Evolutionary conservation across 1,140 invertebrate species (phyloP).

Genomic region (Zaprionus tsacasi): DNA sequence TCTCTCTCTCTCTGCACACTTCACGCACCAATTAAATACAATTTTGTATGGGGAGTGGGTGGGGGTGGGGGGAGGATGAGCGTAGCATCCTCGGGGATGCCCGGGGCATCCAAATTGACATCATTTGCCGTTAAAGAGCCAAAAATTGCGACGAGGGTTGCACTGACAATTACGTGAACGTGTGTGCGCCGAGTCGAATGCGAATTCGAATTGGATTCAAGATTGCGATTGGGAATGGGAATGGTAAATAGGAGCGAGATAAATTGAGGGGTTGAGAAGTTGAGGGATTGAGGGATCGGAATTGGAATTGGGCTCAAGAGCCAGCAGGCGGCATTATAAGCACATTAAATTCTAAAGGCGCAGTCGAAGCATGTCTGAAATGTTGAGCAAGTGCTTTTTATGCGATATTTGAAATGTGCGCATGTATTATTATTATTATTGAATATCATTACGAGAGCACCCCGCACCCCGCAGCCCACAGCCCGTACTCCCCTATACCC

Average conservation of each 20-base stretch:
- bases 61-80: not conserved
- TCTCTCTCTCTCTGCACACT: constrained; percentile 56
- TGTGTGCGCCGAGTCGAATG: constrained; percentile 50
- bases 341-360: constrained; percentile 81
- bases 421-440: constrained; percentile 66
- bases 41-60: constrained; percentile 55
- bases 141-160: constrained; percentile 47
- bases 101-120: constrained; percentile 67
- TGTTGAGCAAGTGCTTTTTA: constrained; percentile 80
- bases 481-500: not conserved
- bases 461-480: too few species aligned
- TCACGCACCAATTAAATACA: constrained; percentile 79
- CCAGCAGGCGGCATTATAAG: constrained; percentile 81
- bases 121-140: constrained; percentile 73
- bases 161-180: constrained; percentile 54
- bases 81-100: constrained; percentile 23
- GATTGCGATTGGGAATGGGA: constrained; percentile 24
- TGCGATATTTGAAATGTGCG: constrained; percentile 58
- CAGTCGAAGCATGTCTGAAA: constrained; percentile 74
- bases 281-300: constrained; percentile 28
- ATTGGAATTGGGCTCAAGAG: constrained; percentile 62
- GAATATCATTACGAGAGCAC: constrained; percentile 71
- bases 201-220: constrained; percentile 40
- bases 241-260: not conserved
- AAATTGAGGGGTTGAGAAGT: not conserved